A percentile compares a stretch with the other conserved stretches of the same genome.
phyloP scores from a whole-genome alignment of 2,888 invertebrate species.

The Mantis religiosa region DNA sequence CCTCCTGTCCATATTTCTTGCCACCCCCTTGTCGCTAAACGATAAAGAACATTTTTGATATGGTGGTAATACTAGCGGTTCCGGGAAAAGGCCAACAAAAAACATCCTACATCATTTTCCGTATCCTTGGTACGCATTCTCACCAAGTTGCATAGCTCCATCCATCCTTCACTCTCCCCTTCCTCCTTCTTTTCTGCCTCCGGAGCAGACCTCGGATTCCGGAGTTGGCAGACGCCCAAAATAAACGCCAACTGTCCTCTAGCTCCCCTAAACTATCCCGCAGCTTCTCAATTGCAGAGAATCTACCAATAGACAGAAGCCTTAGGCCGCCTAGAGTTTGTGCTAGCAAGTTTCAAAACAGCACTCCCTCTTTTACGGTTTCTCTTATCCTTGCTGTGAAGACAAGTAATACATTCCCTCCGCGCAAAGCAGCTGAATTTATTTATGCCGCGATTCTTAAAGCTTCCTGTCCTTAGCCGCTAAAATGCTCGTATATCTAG shows the following conservation, averaged over 20 bases:
- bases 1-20: not conserved
- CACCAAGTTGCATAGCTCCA: not conserved
- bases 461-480: not conserved
- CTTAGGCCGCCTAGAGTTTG: not conserved
- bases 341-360: not conserved
- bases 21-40: constrained; percentile 21
- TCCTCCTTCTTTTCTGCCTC: not conserved
- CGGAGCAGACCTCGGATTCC: constrained; percentile 17
- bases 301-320: constrained; percentile 1
- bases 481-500: not conserved
- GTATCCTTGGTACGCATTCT: constrained; percentile 12
- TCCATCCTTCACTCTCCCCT: not conserved
- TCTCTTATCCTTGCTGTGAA: not conserved
- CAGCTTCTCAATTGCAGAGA: not conserved
- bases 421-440: not conserved
- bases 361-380: not conserved
- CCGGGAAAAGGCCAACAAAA: constrained; percentile 13
- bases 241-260: constrained; percentile 19
- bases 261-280: not conserved
- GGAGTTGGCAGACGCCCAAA: constrained; percentile 25
- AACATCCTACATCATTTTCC: constrained; percentile 24
- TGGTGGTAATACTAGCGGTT: not conserved
- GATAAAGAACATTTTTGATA: constrained; percentile 23
- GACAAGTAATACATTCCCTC: not conserved
- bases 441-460: not conserved